phyloP scores from a whole-genome alignment of 2,888 invertebrate genomes.

The Ormyrus nitidulus region DNA sequence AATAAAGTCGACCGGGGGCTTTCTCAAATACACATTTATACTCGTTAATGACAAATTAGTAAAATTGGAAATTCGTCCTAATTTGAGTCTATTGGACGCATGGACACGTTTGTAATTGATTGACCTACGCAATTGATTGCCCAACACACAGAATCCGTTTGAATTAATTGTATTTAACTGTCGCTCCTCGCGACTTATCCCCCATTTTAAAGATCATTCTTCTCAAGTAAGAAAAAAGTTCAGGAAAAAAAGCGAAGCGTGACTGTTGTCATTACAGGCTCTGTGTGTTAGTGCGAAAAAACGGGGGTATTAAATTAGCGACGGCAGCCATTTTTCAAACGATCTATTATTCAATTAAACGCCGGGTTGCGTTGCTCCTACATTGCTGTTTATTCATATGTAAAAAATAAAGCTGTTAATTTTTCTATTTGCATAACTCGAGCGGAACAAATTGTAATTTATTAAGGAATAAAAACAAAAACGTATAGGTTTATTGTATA shows the following conservation, averaged over 20 bases:
- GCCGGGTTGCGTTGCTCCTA: background rate
- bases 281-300: background rate
- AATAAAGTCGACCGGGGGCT: too few species aligned
- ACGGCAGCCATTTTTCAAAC: conserved; percentile 18
- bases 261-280: background rate
- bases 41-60: conserved; percentile 52
- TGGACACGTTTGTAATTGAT: conserved; percentile 47
- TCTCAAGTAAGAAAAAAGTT: conserved; percentile 29
- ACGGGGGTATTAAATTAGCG: conserved; percentile 33
- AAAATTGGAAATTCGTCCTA: conserved; percentile 46
- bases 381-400: conserved; percentile 5
- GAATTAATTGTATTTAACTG: conserved; percentile 53
- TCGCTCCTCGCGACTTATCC: conserved; percentile 21
- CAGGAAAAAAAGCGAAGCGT: conserved; percentile 2
- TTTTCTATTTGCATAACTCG: conserved; percentile 8
- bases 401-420: conserved; percentile 8
- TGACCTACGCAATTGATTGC: conserved; percentile 50
- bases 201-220: conserved; percentile 44
- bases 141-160: conserved; percentile 33
- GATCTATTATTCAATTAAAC: conserved; percentile 44
- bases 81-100: conserved; percentile 31
- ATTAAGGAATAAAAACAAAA: background rate
- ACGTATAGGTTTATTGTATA: too few species aligned
- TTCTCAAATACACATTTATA: conserved; percentile 24
- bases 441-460: conserved; percentile 29